Evolutionary conservation across 2,888 invertebrate genomes (phyloP).

Genomic region (Melinopterus prodromus): DNA sequence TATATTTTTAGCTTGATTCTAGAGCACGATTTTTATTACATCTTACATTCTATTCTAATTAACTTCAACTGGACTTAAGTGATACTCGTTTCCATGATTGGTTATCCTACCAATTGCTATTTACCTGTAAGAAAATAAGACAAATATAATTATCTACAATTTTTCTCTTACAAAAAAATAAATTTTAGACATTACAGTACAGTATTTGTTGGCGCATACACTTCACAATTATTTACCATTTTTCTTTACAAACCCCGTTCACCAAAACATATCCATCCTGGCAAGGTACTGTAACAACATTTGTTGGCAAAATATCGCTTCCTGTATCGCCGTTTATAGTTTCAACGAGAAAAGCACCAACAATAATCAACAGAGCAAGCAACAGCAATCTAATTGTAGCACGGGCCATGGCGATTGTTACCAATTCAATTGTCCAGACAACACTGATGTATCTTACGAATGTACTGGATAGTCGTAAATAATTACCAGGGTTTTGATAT

Average conservation of each 20-base stretch:
- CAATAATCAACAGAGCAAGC: not conserved
- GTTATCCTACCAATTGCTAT: not conserved
- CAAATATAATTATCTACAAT: no score
- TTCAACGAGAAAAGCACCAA: not conserved
- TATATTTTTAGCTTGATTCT: not conserved
- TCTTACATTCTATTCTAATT: not conserved
- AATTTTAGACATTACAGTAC: no score
- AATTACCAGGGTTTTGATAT: not conserved
- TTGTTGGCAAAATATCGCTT: not conserved
- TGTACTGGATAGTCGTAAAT: not conserved
- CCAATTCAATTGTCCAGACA: not conserved
- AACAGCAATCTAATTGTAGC: not conserved
- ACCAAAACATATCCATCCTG: conserved; percentile 32
- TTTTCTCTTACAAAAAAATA: no score
- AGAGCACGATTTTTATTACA: not conserved
- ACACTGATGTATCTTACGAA: not conserved
- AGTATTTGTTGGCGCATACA: not conserved
- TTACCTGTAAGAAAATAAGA: no score
- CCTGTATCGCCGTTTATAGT: not conserved
- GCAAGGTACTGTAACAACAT: conserved; percentile 31
- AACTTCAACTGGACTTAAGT: not conserved
- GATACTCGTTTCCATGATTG: not conserved
- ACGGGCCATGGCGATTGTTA: not conserved
- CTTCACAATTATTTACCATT: conserved; percentile 7
- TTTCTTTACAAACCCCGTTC: conserved; percentile 30